phyloP scores from a whole-genome alignment of 1,140 invertebrate species.

The Drosophila setifemur region DNA sequence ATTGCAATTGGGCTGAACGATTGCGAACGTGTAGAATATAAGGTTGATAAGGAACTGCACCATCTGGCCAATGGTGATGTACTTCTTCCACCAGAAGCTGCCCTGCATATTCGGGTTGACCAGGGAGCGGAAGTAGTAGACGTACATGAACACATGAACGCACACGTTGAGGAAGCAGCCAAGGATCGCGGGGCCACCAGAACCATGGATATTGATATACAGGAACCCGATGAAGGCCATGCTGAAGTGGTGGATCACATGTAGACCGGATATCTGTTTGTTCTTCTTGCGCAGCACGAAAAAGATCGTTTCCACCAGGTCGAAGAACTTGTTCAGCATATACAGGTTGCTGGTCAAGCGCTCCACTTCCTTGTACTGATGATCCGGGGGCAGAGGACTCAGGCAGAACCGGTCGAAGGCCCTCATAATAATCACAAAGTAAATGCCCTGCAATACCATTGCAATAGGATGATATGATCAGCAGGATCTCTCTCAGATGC shows the following conservation, averaged over 20 bases:
- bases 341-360: conserved; percentile 29
- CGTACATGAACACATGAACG: conserved; percentile 30
- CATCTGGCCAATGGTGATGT: conserved; percentile 22
- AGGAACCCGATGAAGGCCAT: conserved; percentile 19
- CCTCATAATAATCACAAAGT: conserved; percentile 10
- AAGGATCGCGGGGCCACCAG: conserved; percentile 85
- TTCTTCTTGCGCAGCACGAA: conserved; percentile 58
- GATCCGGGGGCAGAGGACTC: conserved; percentile 29
- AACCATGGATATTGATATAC: conserved; percentile 8
- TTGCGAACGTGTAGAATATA: background rate
- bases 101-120: background rate
- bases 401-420: conserved; percentile 31
- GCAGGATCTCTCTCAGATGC: background rate
- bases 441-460: conserved; percentile 4
- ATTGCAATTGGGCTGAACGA: conserved; percentile 3
- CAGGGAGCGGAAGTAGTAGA: conserved; percentile 34
- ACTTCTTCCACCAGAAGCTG: conserved; percentile 41
- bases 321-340: conserved; percentile 49
- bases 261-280: conserved; percentile 48
- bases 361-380: conserved; percentile 23
- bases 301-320: conserved; percentile 46
- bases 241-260: conserved; percentile 84
- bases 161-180: conserved; percentile 14
- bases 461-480: background rate
- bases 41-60: conserved; percentile 4